These are phyloP conservation scores for Acipenser oxyrinchus DNA, from an alignment of 2,797 vertebrate genomes.

Conservation along the genomic window DNA sequence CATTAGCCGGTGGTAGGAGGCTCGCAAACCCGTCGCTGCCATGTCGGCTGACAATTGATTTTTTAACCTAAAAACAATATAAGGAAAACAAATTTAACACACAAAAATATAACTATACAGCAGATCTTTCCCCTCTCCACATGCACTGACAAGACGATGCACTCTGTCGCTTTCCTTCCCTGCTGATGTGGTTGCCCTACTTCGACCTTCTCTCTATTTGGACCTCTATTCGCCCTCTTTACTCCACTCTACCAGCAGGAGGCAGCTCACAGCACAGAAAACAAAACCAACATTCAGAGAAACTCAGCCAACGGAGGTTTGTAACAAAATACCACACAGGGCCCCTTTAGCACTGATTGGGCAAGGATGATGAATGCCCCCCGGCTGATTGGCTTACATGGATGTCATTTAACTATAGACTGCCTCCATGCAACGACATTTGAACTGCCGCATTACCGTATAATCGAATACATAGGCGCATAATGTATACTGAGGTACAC, in stretches of 20 bases:
- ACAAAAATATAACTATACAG: no score
- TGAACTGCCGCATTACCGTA: no score
- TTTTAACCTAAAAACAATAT: no score
- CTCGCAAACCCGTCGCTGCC: slow-evolving; percentile 71
- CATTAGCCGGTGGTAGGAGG: slow-evolving; percentile 77
- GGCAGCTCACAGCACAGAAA: background rate
- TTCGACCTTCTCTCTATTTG: slow-evolving; percentile 37
- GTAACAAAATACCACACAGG: no score
- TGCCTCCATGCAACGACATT: no score
- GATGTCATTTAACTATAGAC: no score
- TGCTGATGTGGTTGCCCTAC: slow-evolving; percentile 29
- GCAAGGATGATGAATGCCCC: background rate
- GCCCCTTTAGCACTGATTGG: background rate
- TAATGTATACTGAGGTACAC: no score
- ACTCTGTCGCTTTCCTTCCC: background rate
- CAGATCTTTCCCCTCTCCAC: no score
- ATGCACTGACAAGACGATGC: background rate
- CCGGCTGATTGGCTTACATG: background rate
- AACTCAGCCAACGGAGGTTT: no score
- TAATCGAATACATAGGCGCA: no score
- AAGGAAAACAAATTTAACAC: no score
- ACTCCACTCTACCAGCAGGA: background rate
- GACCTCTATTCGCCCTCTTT: slow-evolving; percentile 25
- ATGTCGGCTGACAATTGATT: slow-evolving; percentile 21
- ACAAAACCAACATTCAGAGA: no score